These are phyloP conservation scores for Megathymus violae DNA, from an alignment of 1,140 invertebrate species.

Conservation along the genomic window DNA sequence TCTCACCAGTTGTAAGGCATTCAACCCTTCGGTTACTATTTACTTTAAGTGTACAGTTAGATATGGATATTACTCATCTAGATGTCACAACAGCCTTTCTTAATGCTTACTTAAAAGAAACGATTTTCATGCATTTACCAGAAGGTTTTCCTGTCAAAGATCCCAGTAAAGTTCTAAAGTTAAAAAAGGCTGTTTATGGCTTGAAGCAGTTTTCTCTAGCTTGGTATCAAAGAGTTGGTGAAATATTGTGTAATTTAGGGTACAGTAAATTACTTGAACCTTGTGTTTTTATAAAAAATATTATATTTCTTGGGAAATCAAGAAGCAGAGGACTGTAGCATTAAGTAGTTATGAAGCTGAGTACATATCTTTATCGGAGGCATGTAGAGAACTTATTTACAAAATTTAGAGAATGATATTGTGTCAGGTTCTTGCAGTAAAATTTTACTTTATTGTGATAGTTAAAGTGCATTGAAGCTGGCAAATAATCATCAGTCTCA, in stretches of 20 bases:
- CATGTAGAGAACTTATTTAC: slow-evolving; percentile 48
- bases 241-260: slow-evolving; percentile 35
- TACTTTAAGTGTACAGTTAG: slow-evolving; percentile 52
- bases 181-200: slow-evolving; percentile 36
- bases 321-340: slow-evolving; percentile 3
- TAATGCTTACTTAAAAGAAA: slow-evolving; percentile 60
- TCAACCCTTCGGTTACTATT: slow-evolving; percentile 51
- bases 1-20: slow-evolving; percentile 58
- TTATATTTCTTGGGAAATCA: slow-evolving; percentile 12
- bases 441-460: slow-evolving; percentile 37
- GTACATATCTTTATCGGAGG: slow-evolving; percentile 11
- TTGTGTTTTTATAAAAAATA: slow-evolving; percentile 47
- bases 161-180: slow-evolving; percentile 34
- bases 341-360: slow-evolving; percentile 11
- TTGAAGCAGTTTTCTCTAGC: slow-evolving; percentile 40
- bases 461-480: no score
- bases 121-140: slow-evolving; percentile 65
- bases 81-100: slow-evolving; percentile 73
- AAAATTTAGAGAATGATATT: slow-evolving; percentile 34
- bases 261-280: slow-evolving; percentile 41
- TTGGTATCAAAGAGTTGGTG: slow-evolving; percentile 38
- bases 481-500: no score
- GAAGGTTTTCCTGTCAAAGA: slow-evolving; percentile 53
- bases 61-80: slow-evolving; percentile 50
- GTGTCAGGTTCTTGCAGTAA: slow-evolving; percentile 37